Evolutionary conservation across 2,797 vertebrate genomes (phyloP), one percentile per base, ranked within the genome.

Genomic region (Setipinna tenuifilis): DNA sequence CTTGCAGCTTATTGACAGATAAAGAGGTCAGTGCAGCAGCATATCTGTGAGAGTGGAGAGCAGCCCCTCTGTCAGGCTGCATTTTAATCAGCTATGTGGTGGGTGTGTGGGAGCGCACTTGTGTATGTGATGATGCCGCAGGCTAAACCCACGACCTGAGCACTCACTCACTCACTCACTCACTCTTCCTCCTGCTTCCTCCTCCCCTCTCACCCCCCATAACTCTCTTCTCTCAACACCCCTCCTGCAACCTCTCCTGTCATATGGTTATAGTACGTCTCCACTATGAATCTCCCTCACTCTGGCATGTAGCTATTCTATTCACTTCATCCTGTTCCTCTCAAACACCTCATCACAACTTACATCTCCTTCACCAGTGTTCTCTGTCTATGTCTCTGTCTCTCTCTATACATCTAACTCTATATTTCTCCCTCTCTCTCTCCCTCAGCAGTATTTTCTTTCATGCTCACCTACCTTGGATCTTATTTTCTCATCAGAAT

Each of bases 1-100:
- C 87, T 87, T 62, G 61, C 71, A 84, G 86, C 87, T 85, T 87
- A 81, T 82, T 86, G 84, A 35, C 81, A 81, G 80, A 54, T 85
- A 85, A 85, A 86, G 87, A 86, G 85, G 84, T 88, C 87, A 85
- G 81, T 85, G 83, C 80, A 85, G 78, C 83, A 85, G 75, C 82
- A 57, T 87, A 83, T 28, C 16, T 41, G 86, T 1, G 59, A n/a
- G 21, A 78, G 61, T 46, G 9, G 50, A 82, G 31, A 85, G 84
- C 16, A 25, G 31, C 17, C 83, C 86, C 25, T 83, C 86, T 86
- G 89, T 89, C 88, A 90, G 80, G 25, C 61, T 54, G 46, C 81
- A 83, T 89, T 86, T 84, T 80, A 87, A 85, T 88, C 87, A 85
- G 71, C 80, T 81, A 78, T 68, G 83, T 6, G 54, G 23, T 46